Evolutionary conservation across 2,888 invertebrate genomes (phyloP).

Genomic region (Eurois occulta): DNA sequence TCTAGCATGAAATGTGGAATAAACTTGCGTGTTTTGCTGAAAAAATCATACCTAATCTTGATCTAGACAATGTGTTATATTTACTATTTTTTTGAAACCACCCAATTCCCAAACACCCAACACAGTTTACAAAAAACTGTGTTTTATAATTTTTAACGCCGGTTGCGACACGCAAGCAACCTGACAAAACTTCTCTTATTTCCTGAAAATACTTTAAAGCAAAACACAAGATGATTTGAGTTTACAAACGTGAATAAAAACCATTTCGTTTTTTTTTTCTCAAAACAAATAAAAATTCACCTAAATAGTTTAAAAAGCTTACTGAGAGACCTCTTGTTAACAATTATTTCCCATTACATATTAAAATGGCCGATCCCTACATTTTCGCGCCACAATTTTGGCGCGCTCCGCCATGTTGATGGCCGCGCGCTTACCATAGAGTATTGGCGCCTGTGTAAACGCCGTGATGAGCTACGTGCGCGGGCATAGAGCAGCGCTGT

Average conservation of each 20-base stretch:
- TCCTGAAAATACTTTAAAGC: too few species aligned
- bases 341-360: background rate
- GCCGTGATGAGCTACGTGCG: constrained; percentile 79
- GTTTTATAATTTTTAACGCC: too few species aligned
- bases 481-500: constrained; percentile 71
- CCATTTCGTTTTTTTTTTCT: too few species aligned
- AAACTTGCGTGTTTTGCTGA: background rate
- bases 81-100: too few species aligned
- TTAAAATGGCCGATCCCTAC: background rate
- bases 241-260: too few species aligned
- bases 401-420: constrained; percentile 48
- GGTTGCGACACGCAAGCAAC: too few species aligned
- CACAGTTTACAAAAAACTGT: too few species aligned
- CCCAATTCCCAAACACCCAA: too few species aligned
- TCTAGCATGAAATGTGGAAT: too few species aligned
- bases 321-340: background rate
- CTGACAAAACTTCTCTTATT: too few species aligned
- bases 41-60: background rate
- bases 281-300: background rate
- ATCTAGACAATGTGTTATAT: too few species aligned
- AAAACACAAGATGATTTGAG: too few species aligned
- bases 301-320: background rate
- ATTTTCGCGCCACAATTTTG: constrained; percentile 46
- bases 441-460: constrained; percentile 76
- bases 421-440: constrained; percentile 67